Base-by-base conservation (phyloP, 2,888 invertebrate species). In the Eurois occulta region DNA sequence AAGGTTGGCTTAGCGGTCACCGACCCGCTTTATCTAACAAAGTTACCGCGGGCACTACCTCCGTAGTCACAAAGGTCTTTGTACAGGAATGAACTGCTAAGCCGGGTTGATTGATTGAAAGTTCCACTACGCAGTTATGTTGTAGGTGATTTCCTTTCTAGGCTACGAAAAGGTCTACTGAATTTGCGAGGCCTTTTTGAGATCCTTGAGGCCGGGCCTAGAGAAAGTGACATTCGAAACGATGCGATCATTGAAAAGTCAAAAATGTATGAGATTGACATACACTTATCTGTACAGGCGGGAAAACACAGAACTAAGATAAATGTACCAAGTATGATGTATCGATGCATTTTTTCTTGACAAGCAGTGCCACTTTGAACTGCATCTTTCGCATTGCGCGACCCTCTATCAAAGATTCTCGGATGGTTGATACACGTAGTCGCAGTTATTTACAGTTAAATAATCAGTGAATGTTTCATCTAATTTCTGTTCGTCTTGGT, bases 1-100 rank as follows among this genome's bases (percentile, higher is more conserved):
- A 55, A 67, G 62, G 38, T 32, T 35, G 62, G 55, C 67, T 80
- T 68, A 81, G 52, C 77, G 82, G 80, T 68, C 82, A 81, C n/a
- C 24, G 68, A 76, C 68, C 64, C 46, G 60, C 24, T 64, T 68
- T 68, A 81, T 62, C 60, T 66, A 79, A 81, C 67, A 6, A 80
- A 64, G 43, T 76, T 41, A 80, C 52, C 32, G 55, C n/a, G 32
- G 75, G 46, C 62, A 55, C 62, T 41, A 43, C 35, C 48, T 81
- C 77, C 41, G 68, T 55, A 60, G 77, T 68, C 55, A 81, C 38
- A 76, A n/a, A 81, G 62, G 46, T 52, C 48, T 74, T 80, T 67
- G 76, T 75, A 16, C 55, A 55, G 58, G 38, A 74, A 66, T 81
- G 43, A 7, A 46, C 77, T 55, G 11, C 32, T 64, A 76, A 80